Percentiles rank a stretch among this genome's conserved stretches.
phyloP scores from a whole-genome alignment of 2,113 vertebrate species.

The Phylloscopus trochilus region DNA sequence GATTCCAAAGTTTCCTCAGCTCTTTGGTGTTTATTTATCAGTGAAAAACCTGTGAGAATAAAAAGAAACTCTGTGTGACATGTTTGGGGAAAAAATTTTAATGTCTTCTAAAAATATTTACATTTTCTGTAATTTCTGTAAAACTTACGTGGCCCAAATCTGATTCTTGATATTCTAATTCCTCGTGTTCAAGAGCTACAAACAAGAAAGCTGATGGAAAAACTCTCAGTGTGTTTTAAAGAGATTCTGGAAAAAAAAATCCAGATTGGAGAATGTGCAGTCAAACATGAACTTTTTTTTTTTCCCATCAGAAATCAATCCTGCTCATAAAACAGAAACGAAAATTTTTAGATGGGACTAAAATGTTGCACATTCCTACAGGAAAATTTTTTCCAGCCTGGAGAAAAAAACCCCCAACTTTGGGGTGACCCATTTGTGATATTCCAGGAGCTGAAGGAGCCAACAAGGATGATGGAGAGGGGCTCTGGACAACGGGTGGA shows the following conservation, averaged over 20 bases:
- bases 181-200: not conserved
- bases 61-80: not conserved
- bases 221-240: not conserved
- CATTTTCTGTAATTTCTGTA: not conserved
- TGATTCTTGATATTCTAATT: not conserved
- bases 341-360: accelerated
- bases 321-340: not conserved
- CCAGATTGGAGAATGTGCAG: not conserved
- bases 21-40: not conserved
- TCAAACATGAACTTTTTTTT: not conserved
- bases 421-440: not conserved
- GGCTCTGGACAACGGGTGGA: not conserved
- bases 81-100: not conserved
- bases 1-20: not conserved
- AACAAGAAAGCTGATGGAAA: not conserved
- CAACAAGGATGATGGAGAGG: not conserved
- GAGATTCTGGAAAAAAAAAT: not conserved
- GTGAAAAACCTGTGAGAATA: not conserved
- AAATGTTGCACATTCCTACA: not conserved
- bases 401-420: not conserved
- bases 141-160: not conserved
- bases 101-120: not conserved
- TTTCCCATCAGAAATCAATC: not conserved
- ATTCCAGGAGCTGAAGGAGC: not conserved
- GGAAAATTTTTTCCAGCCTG: no score